A percentile compares a stretch with the other conserved stretches of the same genome.
These are phyloP conservation scores for Linepithema humile DNA, from an alignment of 1,140 invertebrate genomes.

Conservation along the genomic window DNA sequence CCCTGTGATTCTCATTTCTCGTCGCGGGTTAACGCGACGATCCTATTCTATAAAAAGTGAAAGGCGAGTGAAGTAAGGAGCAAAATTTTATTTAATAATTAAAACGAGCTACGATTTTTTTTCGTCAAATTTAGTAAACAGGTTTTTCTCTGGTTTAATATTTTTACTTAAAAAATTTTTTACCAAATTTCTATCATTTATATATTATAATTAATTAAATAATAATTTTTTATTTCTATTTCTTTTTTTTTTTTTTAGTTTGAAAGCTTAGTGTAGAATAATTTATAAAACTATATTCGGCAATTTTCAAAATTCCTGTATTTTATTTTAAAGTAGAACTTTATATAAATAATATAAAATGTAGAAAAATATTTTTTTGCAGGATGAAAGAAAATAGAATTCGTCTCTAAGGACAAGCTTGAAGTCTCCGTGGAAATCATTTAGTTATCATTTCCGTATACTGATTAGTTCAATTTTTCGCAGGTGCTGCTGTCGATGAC, in stretches of 20 bases:
- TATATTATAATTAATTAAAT: too few species aligned
- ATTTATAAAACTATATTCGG: background rate
- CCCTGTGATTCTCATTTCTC: constrained; percentile 6
- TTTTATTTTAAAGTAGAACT: background rate
- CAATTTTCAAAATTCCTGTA: background rate
- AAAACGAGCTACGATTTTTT: background rate
- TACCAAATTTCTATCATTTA: background rate
- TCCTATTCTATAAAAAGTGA: background rate
- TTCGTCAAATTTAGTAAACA: background rate
- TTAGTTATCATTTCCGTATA: constrained; percentile 53
- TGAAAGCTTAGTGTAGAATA: background rate
- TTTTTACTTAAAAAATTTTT: background rate
- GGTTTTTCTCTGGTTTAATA: background rate
- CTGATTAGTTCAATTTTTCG: constrained; percentile 66
- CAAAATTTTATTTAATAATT: background rate
- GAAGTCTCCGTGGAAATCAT: background rate
- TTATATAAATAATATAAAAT: background rate
- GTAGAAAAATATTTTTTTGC: background rate
- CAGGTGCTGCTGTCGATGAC: constrained; percentile 59
- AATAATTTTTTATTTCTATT: too few species aligned
- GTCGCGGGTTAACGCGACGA: background rate
- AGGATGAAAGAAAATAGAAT: background rate
- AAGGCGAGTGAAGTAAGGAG: background rate
- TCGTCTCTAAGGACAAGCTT: background rate
- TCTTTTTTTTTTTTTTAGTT: background rate